Base-by-base conservation (phyloP, 2,888 invertebrate species). In the Anthoptus insignis region DNA sequence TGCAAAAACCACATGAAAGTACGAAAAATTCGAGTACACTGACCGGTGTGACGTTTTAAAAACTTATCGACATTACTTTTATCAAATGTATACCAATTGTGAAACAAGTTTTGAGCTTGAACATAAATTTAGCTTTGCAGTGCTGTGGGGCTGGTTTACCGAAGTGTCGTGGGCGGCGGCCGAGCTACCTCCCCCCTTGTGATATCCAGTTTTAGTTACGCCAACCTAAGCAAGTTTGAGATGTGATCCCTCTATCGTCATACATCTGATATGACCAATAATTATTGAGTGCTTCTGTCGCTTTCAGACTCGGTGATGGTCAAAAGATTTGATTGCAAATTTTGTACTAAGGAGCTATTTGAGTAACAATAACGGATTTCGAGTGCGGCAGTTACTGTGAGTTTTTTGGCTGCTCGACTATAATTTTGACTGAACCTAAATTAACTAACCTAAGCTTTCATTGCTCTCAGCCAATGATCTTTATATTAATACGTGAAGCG, bases 71-170 rank as follows among this genome's bases (percentile, higher is more conserved):
- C 58, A 42, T 42, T 47, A 47, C 39, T 11, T 58, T 58, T 47
- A 58, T 58, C 47, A 58, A 47, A 34, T 34, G 58, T 47, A 34
- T 21, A 57, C 57, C 21, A 57, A 57, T 83, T 86, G 81, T 81
- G 80, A 84, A 88, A 88, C 90, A 74, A 80, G 89, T 89, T 88
- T 87, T 75, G 69, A 72, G 76, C 82, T 83, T 85, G 79, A 83
- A 87, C 86, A 87, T 86, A 86, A 88, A 88, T 87, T 88, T 81
- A 83, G 82, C 79, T 80, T 79, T 79, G 74, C 79, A 71, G 79
- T 75, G 72, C 74, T 7, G 24, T 13, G 14, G 3, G 19, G 42
- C 42, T 1, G 42, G 42, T 16, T 19, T 42, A 11, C 42, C 19
- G 19, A 19, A 3, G 42, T 42, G 19, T 42, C 42, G 42, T 42